Conservation (phyloP, 2,113 vertebrate species). For the Trematomus loennbergii region DNA sequence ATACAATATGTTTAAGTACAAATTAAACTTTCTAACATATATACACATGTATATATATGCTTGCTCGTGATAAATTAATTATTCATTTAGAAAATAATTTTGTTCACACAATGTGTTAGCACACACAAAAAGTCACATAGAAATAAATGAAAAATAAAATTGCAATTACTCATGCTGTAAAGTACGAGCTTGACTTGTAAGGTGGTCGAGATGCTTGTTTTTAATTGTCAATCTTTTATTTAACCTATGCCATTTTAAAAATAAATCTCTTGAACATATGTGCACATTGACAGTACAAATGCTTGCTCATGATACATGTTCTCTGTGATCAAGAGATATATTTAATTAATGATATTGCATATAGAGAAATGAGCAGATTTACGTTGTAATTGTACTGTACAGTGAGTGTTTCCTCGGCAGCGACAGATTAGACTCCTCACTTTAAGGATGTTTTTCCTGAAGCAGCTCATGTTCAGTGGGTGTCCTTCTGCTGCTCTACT, state of each 20-base stretch:
- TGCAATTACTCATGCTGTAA: too few relatives aligned
- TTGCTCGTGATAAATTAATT: too few relatives aligned
- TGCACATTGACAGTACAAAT: not conserved
- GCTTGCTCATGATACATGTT: not conserved
- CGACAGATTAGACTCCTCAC: slow-evolving; percentile 21
- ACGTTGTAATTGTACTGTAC: not conserved
- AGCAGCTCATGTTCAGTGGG: slow-evolving; percentile 22
- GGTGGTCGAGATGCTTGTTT: too few relatives aligned
- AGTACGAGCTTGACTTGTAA: too few relatives aligned
- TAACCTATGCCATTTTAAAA: too few relatives aligned
- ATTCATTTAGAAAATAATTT: too few relatives aligned
- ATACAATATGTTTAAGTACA: not conserved
- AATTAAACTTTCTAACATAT: not conserved
- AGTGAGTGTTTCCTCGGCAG: slow-evolving; percentile 14
- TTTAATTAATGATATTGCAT: not conserved
- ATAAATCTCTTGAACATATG: too few relatives aligned
- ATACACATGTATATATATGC: not conserved
- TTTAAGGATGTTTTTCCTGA: slow-evolving; percentile 1
- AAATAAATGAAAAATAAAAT: too few relatives aligned
- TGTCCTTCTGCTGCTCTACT: slow-evolving; percentile 24
- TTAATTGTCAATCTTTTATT: too few relatives aligned
- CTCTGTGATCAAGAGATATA: not conserved
- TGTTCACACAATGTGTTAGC: too few relatives aligned
- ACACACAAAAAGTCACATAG: too few relatives aligned
- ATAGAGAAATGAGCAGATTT: not conserved